Percentiles rank a stretch among this genome's conserved stretches.
phyloP scores from a whole-genome alignment of 2,797 vertebrate genomes.

The Ibycter americanus region DNA sequence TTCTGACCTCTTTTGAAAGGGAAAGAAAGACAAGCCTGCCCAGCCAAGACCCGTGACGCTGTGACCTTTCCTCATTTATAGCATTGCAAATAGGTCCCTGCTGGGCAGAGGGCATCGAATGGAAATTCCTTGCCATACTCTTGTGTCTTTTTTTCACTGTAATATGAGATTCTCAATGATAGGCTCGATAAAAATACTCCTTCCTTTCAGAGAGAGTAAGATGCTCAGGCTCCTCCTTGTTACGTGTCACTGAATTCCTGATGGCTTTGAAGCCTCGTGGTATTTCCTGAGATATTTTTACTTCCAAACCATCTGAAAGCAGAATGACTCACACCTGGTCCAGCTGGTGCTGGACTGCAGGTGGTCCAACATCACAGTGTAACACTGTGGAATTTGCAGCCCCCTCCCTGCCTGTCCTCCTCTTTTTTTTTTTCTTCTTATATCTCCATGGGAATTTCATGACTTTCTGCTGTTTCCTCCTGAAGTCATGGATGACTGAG shows the following conservation, averaged over 20 bases:
- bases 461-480: not conserved
- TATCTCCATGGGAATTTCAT: not conserved
- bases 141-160: not conserved
- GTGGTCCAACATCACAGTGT: not conserved
- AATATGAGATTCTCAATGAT: not conserved
- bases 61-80: not conserved
- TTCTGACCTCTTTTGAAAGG: not conserved
- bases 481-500: not conserved
- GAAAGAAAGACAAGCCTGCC: not conserved
- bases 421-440: not conserved
- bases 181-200: not conserved
- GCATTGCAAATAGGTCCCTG: not conserved
- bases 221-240: not conserved
- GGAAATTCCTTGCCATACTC: not conserved
- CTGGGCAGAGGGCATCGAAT: not conserved
- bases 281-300: not conserved
- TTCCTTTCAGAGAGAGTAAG: not conserved
- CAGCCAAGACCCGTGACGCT: not conserved
- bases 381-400: not conserved
- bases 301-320: not conserved
- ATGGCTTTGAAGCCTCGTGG: not conserved
- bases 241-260: not conserved
- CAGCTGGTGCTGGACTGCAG: not conserved
- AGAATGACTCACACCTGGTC: not conserved
- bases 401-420: too few relatives aligned